These are phyloP conservation scores for Drosophila mayaguana DNA, from an alignment of 2,888 invertebrate genomes.

Conservation along the genomic window DNA sequence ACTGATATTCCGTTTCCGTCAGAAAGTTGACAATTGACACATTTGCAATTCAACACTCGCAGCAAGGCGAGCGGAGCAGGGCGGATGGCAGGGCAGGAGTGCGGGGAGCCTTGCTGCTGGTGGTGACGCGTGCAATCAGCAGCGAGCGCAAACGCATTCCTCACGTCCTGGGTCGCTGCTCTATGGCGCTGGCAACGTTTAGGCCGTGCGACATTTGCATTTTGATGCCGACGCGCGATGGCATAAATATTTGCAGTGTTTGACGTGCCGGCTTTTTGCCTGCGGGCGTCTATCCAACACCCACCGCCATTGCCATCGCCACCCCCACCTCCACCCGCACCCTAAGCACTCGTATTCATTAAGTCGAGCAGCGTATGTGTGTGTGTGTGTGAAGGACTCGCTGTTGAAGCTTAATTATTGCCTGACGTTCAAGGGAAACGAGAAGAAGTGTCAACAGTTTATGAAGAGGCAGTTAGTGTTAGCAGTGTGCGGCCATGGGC, in stretches of 20 bases:
- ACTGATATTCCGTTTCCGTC: constrained; percentile 64
- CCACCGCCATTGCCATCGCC: too few relatives aligned
- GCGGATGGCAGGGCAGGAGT: neutral
- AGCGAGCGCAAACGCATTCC: constrained; percentile 27
- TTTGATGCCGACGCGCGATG: constrained; percentile 66
- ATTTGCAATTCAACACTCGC: constrained; percentile 80
- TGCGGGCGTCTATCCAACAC: neutral
- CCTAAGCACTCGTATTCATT: constrained; percentile 64
- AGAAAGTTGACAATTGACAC: constrained; percentile 80
- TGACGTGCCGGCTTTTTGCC: constrained; percentile 56
- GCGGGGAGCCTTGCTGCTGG: neutral
- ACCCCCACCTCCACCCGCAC: neutral
- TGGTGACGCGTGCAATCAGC: constrained; percentile 54
- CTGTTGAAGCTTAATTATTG: constrained; percentile 70
- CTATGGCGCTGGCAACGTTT: constrained; percentile 41
- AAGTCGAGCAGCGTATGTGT: constrained; percentile 63
- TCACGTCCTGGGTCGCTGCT: constrained; percentile 23
- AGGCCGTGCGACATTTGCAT: constrained; percentile 72
- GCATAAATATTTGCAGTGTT: constrained; percentile 81
- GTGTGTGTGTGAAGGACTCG: constrained; percentile 43
- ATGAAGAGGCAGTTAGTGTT: constrained; percentile 50
- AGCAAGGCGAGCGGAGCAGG: constrained; percentile 8
- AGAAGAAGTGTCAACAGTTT: constrained; percentile 67
- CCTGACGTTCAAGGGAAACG: constrained; percentile 48
- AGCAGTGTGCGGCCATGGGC: neutral